A percentile compares a stretch with the other conserved stretches of the same genome.
Conservation (phyloP, 2,888 invertebrate genomes). For the Creontiades dilutus region DNA sequence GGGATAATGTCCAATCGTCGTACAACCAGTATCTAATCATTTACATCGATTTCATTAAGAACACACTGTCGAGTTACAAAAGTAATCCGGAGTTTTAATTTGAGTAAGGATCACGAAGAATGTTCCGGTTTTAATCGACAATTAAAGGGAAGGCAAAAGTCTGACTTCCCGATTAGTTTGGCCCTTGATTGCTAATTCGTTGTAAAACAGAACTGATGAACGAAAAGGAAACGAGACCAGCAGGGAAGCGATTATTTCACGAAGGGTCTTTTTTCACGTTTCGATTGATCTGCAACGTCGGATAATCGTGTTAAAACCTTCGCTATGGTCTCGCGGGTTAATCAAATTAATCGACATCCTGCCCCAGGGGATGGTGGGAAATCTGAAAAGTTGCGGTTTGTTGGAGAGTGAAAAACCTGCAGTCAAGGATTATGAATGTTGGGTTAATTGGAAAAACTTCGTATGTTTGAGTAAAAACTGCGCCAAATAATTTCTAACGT, state of each 20-base stretch:
- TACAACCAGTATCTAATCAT: no score
- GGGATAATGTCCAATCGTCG: no score
- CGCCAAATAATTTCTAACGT: no score
- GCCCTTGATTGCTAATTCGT: conserved; percentile 54
- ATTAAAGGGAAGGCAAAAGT: not conserved
- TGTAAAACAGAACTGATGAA: conserved; percentile 34
- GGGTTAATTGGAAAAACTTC: no score
- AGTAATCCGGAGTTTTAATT: not conserved
- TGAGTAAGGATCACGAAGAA: not conserved
- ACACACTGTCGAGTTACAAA: not conserved
- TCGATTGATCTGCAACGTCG: not conserved
- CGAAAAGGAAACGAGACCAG: not conserved
- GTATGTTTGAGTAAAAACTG: no score
- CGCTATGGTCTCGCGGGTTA: not conserved
- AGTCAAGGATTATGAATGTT: no score
- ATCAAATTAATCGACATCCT: not conserved
- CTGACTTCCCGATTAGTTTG: not conserved
- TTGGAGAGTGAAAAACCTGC: no score
- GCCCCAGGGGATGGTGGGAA: not conserved
- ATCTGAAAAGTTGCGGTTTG: not conserved
- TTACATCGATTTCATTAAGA: no score
- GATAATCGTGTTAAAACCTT: conserved; percentile 30
- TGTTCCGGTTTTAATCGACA: not conserved
- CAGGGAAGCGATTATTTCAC: conserved; percentile 27
- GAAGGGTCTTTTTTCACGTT: conserved; percentile 11